phyloP scores from a whole-genome alignment of 2,888 invertebrate species.

The Lomographa bimaculata region DNA sequence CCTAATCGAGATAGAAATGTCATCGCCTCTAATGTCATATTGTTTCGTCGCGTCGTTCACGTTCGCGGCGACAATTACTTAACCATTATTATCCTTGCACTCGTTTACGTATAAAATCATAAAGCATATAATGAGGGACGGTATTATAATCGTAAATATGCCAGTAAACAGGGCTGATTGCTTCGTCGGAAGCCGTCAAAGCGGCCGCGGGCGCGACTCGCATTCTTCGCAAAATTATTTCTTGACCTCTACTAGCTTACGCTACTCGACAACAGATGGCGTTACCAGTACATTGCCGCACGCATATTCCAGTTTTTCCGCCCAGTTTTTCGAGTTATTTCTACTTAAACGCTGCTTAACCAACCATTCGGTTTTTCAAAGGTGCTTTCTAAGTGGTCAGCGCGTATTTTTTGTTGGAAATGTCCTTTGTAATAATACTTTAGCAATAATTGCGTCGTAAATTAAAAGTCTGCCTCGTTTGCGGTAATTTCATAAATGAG shows the following conservation, averaged over 20 bases:
- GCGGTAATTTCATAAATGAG: slow-evolving; percentile 61
- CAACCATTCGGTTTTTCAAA: slow-evolving; percentile 80
- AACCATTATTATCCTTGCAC: slow-evolving; percentile 64
- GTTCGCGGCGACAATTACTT: slow-evolving; percentile 67
- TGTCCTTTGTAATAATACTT: slow-evolving; percentile 72
- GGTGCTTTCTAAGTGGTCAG: slow-evolving; percentile 76
- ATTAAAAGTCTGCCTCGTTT: slow-evolving; percentile 61
- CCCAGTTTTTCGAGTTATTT: slow-evolving; percentile 65
- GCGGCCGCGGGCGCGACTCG: slow-evolving; percentile 67
- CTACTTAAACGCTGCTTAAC: slow-evolving; percentile 75
- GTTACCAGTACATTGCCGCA: slow-evolving; percentile 69
- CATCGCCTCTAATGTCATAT: slow-evolving; percentile 28
- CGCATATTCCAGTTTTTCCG: slow-evolving; percentile 65
- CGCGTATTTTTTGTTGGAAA: slow-evolving; percentile 62
- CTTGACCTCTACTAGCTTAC: slow-evolving; percentile 68
- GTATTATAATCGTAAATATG: slow-evolving; percentile 83
- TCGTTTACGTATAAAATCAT: slow-evolving; percentile 77
- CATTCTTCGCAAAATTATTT: slow-evolving; percentile 71
- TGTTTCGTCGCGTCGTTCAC: slow-evolving; percentile 49
- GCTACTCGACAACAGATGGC: slow-evolving; percentile 79
- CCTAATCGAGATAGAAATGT: slow-evolving; percentile 23
- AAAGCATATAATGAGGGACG: slow-evolving; percentile 78
- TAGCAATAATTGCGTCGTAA: slow-evolving; percentile 71
- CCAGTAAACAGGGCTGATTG: slow-evolving; percentile 80
- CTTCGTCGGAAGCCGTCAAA: slow-evolving; percentile 81